phyloP scores from a whole-genome alignment of 2,888 invertebrate species.

The Hyalella azteca region DNA sequence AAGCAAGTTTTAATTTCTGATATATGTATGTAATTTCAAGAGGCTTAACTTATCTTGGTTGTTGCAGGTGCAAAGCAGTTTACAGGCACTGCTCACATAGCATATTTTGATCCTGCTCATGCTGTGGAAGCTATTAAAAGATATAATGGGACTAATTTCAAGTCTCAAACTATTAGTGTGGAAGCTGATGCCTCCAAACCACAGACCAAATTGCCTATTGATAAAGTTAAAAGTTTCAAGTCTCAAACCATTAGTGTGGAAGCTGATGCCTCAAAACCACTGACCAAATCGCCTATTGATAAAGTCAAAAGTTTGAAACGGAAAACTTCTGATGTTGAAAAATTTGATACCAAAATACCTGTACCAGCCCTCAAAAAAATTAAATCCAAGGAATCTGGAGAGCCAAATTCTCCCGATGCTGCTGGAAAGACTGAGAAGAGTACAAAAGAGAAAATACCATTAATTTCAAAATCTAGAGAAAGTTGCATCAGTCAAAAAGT shows the following conservation, averaged over 20 bases:
- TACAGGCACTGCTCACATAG: slow-evolving; percentile 15
- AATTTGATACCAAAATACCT: not conserved
- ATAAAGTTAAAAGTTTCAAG: not conserved
- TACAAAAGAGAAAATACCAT: not conserved
- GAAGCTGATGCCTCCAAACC: not conserved
- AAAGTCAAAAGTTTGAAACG: not conserved
- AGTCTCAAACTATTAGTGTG: not conserved
- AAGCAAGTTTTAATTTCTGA: too few relatives aligned
- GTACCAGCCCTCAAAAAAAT: not conserved
- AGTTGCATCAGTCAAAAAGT: not conserved
- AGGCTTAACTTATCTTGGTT: too few relatives aligned
- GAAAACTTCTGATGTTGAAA: not conserved
- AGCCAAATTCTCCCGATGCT: not conserved
- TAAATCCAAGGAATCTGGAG: not conserved
- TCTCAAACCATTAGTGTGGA: not conserved
- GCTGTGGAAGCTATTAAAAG: not conserved
- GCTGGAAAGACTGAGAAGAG: not conserved
- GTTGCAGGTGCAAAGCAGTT: slow-evolving; percentile 1
- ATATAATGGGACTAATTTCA: not conserved
- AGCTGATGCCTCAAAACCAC: not conserved
- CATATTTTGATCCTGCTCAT: slow-evolving; percentile 8
- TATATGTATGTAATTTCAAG: too few relatives aligned
- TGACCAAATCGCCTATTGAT: not conserved
- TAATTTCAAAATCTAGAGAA: not conserved
- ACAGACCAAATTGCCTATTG: not conserved